Evolutionary conservation across 2,888 invertebrate species (phyloP), one percentile per base, ranked within the genome.

Genomic region (Apotomis turbidana): DNA sequence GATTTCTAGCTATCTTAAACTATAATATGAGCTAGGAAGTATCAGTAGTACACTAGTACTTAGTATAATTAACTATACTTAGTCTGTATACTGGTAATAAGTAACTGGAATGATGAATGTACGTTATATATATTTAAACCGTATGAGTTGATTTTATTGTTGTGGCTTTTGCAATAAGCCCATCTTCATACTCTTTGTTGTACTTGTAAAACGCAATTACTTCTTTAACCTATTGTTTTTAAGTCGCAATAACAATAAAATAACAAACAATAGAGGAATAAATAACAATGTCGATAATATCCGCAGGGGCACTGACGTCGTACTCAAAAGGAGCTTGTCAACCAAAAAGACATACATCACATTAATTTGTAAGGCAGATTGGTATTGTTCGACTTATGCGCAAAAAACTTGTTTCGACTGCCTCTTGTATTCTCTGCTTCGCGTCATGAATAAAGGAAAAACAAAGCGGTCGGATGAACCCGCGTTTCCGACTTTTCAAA

Each of bases 361-460:
- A 80, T 79, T 77, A 74, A 77, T 77, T 77, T 78, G 79, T 79
- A 80, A 81, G 80, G 79, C 78, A 80, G 58, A 74, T 70, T 46
- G 74, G 76, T 80, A 79, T 79, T 80, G 79, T 81, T 61, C 59
- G 15, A 36, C 12, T 75, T 68, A 78, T 79, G 78, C 77, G 78
- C 78, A 82, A 79, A 83, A 66, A 81, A 80, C 81, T 78, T 78
- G 77, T 81, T 80, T 79, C 79, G 75, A 74, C n/a, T 10, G 51
- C 10, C 44, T n/a, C 55, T 70, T 55, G 55, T 13, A 57, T 51
- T 27, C 5, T 55, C 12, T 51, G 57, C 51, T 71, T 54, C 59
- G n/a, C 38, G 60, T 54, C 57, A 60, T 59, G 57, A 36, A 70
- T 54, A 61, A 51, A 49, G 10, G 41, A 71, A 62, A 67, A 55